A percentile compares a stretch with the other conserved stretches of the same genome.
These are phyloP conservation scores for Cyclina sinensis DNA, from an alignment of 1,140 invertebrate genomes.

Conservation along the genomic window DNA sequence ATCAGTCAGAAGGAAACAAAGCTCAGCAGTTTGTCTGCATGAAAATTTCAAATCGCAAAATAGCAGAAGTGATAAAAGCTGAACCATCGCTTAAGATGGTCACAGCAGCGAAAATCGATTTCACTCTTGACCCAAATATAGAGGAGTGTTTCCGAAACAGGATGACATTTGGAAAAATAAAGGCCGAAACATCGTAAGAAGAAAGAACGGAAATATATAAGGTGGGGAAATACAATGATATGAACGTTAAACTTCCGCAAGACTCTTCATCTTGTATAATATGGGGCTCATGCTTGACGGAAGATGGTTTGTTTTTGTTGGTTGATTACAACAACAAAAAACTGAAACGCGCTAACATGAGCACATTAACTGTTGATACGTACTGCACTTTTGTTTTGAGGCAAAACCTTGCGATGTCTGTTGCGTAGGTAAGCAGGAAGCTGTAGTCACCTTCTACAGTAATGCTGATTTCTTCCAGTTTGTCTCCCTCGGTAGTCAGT, in stretches of 20 bases:
- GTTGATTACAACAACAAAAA: slow-evolving; percentile 42
- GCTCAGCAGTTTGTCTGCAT: slow-evolving; percentile 17
- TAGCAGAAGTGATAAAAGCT: not conserved
- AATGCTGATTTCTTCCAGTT: not conserved
- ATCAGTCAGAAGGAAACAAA: not conserved
- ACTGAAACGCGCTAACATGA: slow-evolving; percentile 20
- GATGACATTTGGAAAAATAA: not conserved
- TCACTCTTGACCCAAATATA: not conserved
- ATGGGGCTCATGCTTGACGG: not conserved
- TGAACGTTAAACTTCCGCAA: not conserved
- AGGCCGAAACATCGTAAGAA: not conserved
- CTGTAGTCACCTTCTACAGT: not conserved
- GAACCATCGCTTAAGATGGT: not conserved
- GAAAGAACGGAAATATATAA: not conserved
- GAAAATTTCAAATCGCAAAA: not conserved
- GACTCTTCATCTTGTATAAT: not conserved
- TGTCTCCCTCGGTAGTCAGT: not conserved
- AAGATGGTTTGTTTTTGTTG: not conserved
- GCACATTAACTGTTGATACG: not conserved
- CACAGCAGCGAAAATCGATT: not conserved
- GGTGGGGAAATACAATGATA: not conserved
- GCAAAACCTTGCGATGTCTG: not conserved
- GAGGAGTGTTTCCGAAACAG: not conserved
- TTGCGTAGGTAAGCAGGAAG: not conserved
- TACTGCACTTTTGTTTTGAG: slow-evolving; percentile 15